Evolutionary conservation across 1,140 invertebrate genomes (phyloP).

Genomic region (Achatina immaculata): DNA sequence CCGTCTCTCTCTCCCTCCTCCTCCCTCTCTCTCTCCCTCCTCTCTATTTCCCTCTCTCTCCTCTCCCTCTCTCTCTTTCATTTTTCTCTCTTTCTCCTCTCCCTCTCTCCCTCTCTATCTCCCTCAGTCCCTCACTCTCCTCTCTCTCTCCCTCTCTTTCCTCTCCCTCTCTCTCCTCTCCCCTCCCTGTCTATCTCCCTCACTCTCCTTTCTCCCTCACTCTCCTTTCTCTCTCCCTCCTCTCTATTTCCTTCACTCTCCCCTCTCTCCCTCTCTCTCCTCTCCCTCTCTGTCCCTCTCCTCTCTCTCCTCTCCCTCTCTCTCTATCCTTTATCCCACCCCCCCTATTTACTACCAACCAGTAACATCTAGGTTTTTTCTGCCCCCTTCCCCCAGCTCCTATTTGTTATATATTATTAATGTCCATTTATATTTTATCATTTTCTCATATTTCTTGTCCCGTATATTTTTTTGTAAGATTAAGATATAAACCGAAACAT

Average conservation of each 20-base stretch:
- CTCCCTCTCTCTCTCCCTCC: constrained; percentile 12
- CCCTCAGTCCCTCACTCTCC: neutral
- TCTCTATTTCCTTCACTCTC: neutral
- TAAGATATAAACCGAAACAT: too few species aligned
- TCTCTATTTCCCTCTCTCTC: too few species aligned
- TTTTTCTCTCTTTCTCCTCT: too few species aligned
- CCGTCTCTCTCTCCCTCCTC: neutral
- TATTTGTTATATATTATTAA: too few species aligned
- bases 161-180: constrained; percentile 4
- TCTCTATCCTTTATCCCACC: neutral
- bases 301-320: constrained; percentile 1
- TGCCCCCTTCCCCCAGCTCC: neutral
- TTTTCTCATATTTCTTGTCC: too few species aligned
- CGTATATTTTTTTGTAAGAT: too few species aligned
- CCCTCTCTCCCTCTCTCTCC: neutral
- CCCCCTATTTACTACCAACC: neutral
- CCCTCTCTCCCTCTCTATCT: too few species aligned
- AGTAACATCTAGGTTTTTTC: neutral
- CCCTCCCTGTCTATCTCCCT: neutral
- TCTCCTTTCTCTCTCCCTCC: neutral
- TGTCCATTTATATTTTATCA: too few species aligned
- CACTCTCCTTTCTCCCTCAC: neutral
- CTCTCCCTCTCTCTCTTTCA: neutral
- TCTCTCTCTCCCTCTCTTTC: neutral
- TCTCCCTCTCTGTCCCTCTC: neutral